Evolutionary conservation across 2,797 vertebrate genomes (phyloP), one percentile per base, ranked within the genome.

Genomic region (Oryzias dopingdopingensis): DNA sequence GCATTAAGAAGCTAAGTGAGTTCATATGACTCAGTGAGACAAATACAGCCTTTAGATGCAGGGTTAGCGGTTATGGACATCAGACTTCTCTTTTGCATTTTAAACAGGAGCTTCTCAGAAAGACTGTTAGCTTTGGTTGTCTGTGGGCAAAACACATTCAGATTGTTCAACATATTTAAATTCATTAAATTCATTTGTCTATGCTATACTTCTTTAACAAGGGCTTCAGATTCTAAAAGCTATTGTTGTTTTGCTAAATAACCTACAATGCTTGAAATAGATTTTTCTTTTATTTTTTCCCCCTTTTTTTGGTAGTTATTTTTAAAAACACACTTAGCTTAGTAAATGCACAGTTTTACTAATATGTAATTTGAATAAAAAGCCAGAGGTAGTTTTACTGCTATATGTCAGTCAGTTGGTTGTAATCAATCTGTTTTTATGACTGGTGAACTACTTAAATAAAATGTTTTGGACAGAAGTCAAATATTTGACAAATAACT

Each of bases 11-110:
- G 32, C 32, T 32, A 10, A 32, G 7, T 37, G 32, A 37, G 32
- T 37, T 46, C 2, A 0, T 14, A 29, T 80, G 56, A 71, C 20
- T 53, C 44, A 60, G 17, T 15, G 13, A 15, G 55, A 48, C 10
- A 1, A 52, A 64, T 14, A 18, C 22, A 47, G 22, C 5, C 8
- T n/a, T 46, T 15, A 53, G 15, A 54, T 14, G 32, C 3, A 32
- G 49, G 5, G 18, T 14, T 4, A 7, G 5, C 8, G 16, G 26
- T 42, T 43, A 29, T 3, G 1, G 13, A 49, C 20, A n/a, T 22
- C 22, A 37, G 18, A 18, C 12, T 42, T 6, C 6, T 42, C 42
- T 15, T 0, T 1, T 10, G 8, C 4, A 40, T 8, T 2, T 23
- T 13, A 8, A 40, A 42, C 7, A 23, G 7, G 29, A 2, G 17